Percentiles rank a stretch among this genome's conserved stretches.
Evolutionary conservation across 2,113 vertebrate genomes (phyloP).

Genomic region (Dolichallabes microphthalmus): DNA sequence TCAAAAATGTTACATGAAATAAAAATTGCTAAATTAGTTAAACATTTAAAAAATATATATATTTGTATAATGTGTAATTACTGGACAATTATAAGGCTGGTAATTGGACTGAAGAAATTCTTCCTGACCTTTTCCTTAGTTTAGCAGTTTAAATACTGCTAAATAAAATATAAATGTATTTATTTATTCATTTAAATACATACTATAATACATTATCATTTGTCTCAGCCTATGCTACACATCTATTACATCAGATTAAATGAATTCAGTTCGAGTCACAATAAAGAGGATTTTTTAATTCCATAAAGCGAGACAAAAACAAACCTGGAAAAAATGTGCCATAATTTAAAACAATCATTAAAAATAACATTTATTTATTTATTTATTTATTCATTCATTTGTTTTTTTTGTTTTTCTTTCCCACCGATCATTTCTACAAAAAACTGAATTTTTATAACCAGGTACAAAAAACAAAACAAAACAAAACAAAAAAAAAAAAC

Average conservation of each 20-base stretch:
- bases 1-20: not conserved
- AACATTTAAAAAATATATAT: not conserved
- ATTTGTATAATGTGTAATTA: not conserved
- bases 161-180: not conserved
- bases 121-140: not conserved
- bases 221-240: not conserved
- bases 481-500: conserved; percentile 61
- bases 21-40: not conserved
- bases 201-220: not conserved
- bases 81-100: not conserved
- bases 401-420: not conserved
- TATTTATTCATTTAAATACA: not conserved
- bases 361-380: conserved; percentile 71
- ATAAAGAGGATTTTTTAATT: conserved; percentile 66
- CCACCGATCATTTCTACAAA: conserved; percentile 64
- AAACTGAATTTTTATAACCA: conserved; percentile 59
- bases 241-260: not conserved
- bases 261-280: not conserved
- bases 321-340: conserved; percentile 44
- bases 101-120: not conserved
- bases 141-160: not conserved
- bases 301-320: conserved; percentile 61
- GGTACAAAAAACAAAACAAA: too few species aligned
- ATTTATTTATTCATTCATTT: conserved; percentile 28
- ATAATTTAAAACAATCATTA: conserved; percentile 72